Evolutionary conservation across 2,888 invertebrate species (phyloP).

Genomic region (Polymixis lichenea): DNA sequence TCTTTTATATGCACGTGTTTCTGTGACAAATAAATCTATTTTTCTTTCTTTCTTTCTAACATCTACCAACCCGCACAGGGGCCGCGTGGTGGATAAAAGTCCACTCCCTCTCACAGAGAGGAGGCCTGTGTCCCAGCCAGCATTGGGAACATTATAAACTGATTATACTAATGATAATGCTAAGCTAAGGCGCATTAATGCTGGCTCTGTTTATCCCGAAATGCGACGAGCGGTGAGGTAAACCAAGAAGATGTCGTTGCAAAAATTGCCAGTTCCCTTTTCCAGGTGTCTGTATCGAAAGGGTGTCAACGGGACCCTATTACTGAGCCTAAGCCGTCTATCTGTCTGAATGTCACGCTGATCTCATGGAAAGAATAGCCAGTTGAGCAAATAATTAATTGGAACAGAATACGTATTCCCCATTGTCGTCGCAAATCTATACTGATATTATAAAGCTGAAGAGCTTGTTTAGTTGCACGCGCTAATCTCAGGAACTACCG

Average conservation of each 20-base stretch:
- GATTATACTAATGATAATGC: too few species aligned
- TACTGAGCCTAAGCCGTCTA: not conserved
- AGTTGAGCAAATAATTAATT: not conserved
- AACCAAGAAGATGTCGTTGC: not conserved
- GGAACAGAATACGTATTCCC: not conserved
- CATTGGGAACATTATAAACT: too few species aligned
- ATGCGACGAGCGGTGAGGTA: conserved; percentile 1
- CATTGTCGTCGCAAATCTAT: not conserved
- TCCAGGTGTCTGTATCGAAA: not conserved
- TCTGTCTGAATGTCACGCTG: not conserved
- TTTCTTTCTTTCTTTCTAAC: too few species aligned
- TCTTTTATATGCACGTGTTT: too few species aligned
- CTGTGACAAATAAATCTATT: too few species aligned
- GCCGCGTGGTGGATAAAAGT: too few species aligned
- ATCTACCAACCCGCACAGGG: too few species aligned
- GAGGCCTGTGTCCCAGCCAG: too few species aligned
- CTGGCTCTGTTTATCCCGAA: conserved; percentile 21
- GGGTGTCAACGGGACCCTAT: not conserved
- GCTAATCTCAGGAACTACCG: too few species aligned
- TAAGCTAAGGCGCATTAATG: conserved; percentile 30
- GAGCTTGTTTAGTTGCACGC: too few species aligned
- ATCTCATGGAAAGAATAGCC: too few species aligned
- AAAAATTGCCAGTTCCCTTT: not conserved
- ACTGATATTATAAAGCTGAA: not conserved
- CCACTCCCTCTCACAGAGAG: too few species aligned